These are phyloP conservation scores for Tympanoctomys barrerae DNA, from an alignment of 2,797 vertebrate species.

Conservation along the genomic window DNA sequence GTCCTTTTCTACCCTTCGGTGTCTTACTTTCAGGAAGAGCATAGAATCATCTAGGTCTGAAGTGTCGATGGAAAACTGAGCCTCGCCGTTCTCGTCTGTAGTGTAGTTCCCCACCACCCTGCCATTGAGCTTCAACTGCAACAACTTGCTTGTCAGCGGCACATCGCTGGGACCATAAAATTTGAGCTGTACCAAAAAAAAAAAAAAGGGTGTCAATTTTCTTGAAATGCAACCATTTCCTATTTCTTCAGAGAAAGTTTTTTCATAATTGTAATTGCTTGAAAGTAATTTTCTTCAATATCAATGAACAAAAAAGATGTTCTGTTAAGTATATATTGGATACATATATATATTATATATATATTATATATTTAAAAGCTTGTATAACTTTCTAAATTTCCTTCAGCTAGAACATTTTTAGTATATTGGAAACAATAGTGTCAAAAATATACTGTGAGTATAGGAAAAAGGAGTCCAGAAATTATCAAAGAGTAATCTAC, in stretches of 20 bases:
- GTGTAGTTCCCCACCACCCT: constrained; percentile 83
- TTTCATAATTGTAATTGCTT: background rate
- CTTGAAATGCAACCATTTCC: background rate
- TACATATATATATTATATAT: too few species aligned
- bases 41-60: constrained; percentile 80
- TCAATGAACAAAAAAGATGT: background rate
- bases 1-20: background rate
- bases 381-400: background rate
- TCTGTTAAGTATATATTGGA: background rate
- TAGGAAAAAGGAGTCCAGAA: background rate
- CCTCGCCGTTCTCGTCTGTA: constrained; percentile 88
- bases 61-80: constrained; percentile 90
- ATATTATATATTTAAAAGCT: background rate
- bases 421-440: background rate
- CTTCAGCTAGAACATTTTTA: background rate
- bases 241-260: background rate
- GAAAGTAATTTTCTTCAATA: constrained; percentile 17
- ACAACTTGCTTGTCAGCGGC: constrained; percentile 84
- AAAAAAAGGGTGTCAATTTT: constrained; percentile 4
- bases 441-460: background rate
- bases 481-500: background rate
- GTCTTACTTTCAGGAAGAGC: constrained; percentile 88
- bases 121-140: constrained; percentile 86
- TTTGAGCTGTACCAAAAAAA: constrained; percentile 87
- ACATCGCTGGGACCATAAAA: constrained; percentile 84